phyloP scores from a whole-genome alignment of 2,797 vertebrate genomes.

The Smutsia gigantea region DNA sequence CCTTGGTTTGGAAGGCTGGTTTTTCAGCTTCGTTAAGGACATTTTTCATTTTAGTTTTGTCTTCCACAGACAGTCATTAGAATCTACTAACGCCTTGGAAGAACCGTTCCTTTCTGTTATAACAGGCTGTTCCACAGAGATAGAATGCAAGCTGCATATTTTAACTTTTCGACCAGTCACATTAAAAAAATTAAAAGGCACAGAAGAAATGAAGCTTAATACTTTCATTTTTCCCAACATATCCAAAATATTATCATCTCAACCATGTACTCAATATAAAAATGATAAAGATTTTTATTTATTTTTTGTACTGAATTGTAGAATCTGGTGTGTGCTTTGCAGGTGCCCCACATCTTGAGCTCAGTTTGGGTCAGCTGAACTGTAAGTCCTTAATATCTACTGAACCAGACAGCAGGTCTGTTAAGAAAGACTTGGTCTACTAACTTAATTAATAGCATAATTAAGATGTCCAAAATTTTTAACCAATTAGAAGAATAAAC shows the following conservation, averaged over 20 bases:
- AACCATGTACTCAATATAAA: not conserved
- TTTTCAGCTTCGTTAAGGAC: not conserved
- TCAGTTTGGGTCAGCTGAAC: not conserved
- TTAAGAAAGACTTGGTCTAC: not conserved
- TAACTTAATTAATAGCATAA: not conserved
- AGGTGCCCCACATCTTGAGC: fast-evolving
- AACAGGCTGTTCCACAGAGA: not conserved
- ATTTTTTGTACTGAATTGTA: not conserved
- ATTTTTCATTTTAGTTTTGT: not conserved
- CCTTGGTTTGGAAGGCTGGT: not conserved
- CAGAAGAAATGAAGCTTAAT: not conserved
- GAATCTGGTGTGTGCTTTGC: not conserved
- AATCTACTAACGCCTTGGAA: not conserved
- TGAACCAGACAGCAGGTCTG: no score
- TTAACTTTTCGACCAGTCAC: not conserved
- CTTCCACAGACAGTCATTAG: not conserved
- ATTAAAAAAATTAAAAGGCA: not conserved
- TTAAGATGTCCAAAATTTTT: not conserved
- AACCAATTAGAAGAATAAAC: not conserved
- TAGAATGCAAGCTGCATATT: not conserved
- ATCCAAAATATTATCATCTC: not conserved
- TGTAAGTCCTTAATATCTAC: not conserved
- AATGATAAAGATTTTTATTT: not conserved
- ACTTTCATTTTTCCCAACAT: not conserved
- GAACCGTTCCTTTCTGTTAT: not conserved